Conservation (phyloP, 2,113 vertebrate species). For the Capra hircus region DNA sequence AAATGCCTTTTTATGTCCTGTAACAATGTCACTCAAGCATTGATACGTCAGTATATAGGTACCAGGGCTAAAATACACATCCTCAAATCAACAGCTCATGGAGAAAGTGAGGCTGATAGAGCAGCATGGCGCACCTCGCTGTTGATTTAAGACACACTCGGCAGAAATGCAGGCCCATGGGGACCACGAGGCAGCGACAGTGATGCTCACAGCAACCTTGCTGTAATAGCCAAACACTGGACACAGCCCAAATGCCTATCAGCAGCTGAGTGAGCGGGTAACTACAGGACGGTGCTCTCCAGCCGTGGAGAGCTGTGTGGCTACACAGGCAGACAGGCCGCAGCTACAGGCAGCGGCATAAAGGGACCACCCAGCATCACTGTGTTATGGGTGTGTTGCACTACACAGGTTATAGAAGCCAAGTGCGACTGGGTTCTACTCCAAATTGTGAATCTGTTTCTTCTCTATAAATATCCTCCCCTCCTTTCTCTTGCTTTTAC, state of each 20-base stretch:
- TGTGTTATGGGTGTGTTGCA: no score
- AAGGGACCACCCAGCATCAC: fast-evolving
- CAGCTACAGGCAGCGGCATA: neutral
- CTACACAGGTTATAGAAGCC: neutral
- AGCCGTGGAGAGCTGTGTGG: fast-evolving
- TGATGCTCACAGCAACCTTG: fast-evolving
- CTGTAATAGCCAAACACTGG: no score
- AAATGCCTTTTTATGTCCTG: neutral
- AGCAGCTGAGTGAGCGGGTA: fast-evolving
- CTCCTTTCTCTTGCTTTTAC: neutral
- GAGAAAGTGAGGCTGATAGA: neutral
- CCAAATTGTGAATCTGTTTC: neutral
- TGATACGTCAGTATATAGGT: neutral
- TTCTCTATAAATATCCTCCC: neutral
- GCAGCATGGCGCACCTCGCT: fast-evolving
- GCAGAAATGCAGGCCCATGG: neutral
- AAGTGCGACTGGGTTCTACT: neutral
- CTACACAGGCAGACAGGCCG: no score
- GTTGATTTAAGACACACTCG: neutral
- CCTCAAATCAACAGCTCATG: neutral
- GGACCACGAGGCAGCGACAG: neutral
- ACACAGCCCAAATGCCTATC: neutral
- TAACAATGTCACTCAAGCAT: constrained; percentile 17
- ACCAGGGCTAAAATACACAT: neutral
- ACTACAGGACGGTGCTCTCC: fast-evolving